Percentiles rank a stretch among this genome's conserved stretches.
These are phyloP conservation scores for Hermetia illucens DNA, from an alignment of 1,140 invertebrate genomes.

Conservation along the genomic window DNA sequence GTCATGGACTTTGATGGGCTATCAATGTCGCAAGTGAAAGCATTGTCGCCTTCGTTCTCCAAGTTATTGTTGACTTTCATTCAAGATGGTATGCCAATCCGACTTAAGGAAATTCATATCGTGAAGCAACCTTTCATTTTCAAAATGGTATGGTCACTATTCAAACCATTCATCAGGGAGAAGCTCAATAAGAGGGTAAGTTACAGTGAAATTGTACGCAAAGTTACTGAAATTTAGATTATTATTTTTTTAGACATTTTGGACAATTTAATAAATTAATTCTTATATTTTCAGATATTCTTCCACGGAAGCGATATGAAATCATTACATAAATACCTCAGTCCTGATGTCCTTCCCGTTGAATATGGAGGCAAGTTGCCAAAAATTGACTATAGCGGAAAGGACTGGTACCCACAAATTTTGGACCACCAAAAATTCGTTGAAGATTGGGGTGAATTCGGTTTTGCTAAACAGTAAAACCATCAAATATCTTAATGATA, in stretches of 20 bases:
- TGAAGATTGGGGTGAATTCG: conserved; percentile 48
- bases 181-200: conserved; percentile 69
- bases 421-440: conserved; percentile 45
- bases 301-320: conserved; percentile 62
- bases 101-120: conserved; percentile 81
- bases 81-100: conserved; percentile 76
- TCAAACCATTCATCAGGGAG: conserved; percentile 74
- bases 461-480: conserved; percentile 38
- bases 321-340: conserved; percentile 59
- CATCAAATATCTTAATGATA: too few species aligned
- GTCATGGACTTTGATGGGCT: conserved; percentile 69
- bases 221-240: conserved; percentile 1
- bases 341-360: conserved; percentile 52
- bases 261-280: conserved; percentile 13
- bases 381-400: conserved; percentile 55
- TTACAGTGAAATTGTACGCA: conserved; percentile 5
- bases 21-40: conserved; percentile 54
- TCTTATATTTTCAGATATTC: conserved; percentile 57
- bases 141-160: conserved; percentile 74
- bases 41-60: conserved; percentile 55
- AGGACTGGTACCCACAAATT: conserved; percentile 56
- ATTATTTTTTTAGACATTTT: neutral
- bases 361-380: conserved; percentile 52
- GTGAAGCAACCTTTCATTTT: conserved; percentile 81
- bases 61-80: conserved; percentile 62